phyloP scores from a whole-genome alignment of 2,797 vertebrate species.

The Discoglossus pictus region DNA sequence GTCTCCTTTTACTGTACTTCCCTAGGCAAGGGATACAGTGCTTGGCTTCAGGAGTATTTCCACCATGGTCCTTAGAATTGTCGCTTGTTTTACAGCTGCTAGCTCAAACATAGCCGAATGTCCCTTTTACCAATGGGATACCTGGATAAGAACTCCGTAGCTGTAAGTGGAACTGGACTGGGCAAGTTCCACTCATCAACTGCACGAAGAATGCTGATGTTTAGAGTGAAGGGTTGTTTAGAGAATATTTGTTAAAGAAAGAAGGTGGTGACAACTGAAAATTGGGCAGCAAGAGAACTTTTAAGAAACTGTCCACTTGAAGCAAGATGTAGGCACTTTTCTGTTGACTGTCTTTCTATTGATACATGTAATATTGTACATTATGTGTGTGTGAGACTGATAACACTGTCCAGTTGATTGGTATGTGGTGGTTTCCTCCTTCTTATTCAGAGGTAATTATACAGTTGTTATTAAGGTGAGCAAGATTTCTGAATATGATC shows the following conservation, averaged over 20 bases:
- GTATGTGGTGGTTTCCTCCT: constrained; percentile 35
- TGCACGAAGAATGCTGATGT: not conserved
- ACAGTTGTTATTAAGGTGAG: constrained; percentile 29
- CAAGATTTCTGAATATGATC: constrained; percentile 22
- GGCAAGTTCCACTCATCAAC: constrained; percentile 1
- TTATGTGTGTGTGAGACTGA: constrained; percentile 46
- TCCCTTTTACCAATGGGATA: constrained; percentile 5
- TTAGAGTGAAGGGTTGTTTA: not conserved
- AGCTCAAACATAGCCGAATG: constrained; percentile 4
- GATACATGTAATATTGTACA: constrained; percentile 48
- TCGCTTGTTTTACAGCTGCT: constrained; percentile 23
- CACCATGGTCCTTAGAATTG: constrained; percentile 23
- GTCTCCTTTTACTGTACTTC: constrained; percentile 35
- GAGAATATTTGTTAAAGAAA: constrained; percentile 14
- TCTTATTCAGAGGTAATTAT: constrained; percentile 16
- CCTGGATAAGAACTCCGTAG: not conserved
- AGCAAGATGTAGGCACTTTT: constrained; percentile 48
- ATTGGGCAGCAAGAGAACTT: constrained; percentile 15
- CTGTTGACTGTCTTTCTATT: constrained; percentile 48
- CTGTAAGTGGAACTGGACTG: not conserved
- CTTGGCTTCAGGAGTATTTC: constrained; percentile 44
- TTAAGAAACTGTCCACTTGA: not conserved
- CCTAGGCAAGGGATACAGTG: constrained; percentile 13
- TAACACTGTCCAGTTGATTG: constrained; percentile 38
- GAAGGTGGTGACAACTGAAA: not conserved